A percentile compares a stretch with the other conserved stretches of the same genome.
Conservation (phyloP, 1,140 invertebrate genomes). For the Neodiprion lecontei region DNA sequence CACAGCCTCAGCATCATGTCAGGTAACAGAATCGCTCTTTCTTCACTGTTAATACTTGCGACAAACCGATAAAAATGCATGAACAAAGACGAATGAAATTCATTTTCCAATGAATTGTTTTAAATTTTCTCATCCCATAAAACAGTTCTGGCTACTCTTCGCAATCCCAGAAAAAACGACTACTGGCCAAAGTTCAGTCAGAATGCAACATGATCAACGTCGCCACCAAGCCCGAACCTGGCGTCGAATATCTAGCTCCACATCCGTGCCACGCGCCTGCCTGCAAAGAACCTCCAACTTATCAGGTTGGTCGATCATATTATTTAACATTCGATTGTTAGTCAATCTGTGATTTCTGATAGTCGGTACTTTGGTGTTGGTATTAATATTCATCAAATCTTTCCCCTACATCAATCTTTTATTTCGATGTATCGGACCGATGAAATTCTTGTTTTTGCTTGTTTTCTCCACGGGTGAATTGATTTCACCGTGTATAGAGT, state of each 20-base stretch:
- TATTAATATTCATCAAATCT: background rate
- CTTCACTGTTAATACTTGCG: background rate
- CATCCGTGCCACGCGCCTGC: slow-evolving; percentile 60
- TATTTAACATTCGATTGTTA: background rate
- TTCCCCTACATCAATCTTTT: background rate
- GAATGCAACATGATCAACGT: slow-evolving; percentile 71
- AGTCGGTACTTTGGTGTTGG: slow-evolving; percentile 10
- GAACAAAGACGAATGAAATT: background rate
- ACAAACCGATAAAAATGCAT: too few species aligned
- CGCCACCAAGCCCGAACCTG: slow-evolving; percentile 60
- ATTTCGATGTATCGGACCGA: background rate
- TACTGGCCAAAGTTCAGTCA: slow-evolving; percentile 85
- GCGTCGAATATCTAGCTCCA: slow-evolving; percentile 58
- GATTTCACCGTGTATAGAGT: too few species aligned
- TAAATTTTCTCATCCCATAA: slow-evolving; percentile 18
- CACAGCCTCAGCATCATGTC: slow-evolving; percentile 61
- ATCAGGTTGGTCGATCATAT: slow-evolving; percentile 46
- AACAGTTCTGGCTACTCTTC: slow-evolving; percentile 61
- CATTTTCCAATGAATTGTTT: slow-evolving; percentile 10
- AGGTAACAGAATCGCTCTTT: slow-evolving; percentile 39
- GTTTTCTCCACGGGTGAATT: background rate
- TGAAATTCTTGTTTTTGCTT: background rate
- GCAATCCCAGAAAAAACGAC: slow-evolving; percentile 87
- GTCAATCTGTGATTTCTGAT: background rate
- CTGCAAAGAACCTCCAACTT: slow-evolving; percentile 62